phyloP scores from a whole-genome alignment of 2,113 vertebrate species.

The Aegithalos caudatus region DNA sequence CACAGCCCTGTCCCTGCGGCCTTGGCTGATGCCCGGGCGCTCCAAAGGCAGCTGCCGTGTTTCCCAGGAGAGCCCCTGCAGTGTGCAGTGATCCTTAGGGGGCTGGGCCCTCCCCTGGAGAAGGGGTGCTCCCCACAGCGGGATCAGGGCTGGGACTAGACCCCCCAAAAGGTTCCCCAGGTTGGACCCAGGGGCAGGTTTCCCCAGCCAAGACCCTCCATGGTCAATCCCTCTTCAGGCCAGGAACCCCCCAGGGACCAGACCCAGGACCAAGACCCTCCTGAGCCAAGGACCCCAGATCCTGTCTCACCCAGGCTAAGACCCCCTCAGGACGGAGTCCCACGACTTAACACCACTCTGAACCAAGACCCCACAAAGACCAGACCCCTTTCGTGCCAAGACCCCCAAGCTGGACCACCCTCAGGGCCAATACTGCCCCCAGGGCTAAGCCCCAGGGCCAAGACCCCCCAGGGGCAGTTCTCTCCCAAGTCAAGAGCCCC shows the following conservation, averaged over 20 bases:
- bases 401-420: background rate
- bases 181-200: background rate
- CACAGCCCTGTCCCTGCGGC: background rate
- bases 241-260: background rate
- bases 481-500: background rate
- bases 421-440: background rate
- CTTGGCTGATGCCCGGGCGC: background rate
- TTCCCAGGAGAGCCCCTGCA: background rate
- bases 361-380: background rate
- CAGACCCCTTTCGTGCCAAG: background rate
- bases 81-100: background rate
- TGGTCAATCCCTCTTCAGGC: too few relatives aligned
- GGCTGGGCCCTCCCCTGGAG: background rate
- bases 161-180: background rate
- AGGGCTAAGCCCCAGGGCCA: background rate
- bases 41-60: background rate
- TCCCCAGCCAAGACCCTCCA: too few relatives aligned
- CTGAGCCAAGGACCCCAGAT: too few relatives aligned
- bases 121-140: background rate
- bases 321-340: background rate
- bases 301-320: too few relatives aligned
- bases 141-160: background rate
- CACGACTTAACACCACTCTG: background rate
- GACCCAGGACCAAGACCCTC: rapidly evolving
- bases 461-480: background rate